Conservation (phyloP, 1,140 invertebrate genomes). For the Neotoxoptera formosana region DNA sequence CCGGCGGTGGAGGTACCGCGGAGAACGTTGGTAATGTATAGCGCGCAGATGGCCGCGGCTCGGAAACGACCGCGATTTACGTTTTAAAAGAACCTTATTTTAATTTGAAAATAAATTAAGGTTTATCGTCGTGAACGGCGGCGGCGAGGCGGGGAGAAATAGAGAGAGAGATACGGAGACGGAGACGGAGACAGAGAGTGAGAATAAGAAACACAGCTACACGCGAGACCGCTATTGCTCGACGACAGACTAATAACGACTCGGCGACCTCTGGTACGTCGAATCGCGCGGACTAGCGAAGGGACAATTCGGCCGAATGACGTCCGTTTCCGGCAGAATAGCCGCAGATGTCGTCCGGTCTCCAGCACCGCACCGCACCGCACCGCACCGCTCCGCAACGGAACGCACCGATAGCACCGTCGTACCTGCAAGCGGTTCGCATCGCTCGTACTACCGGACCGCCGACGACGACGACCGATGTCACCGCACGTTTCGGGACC, state of each 20-base stretch:
- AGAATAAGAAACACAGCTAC: background rate
- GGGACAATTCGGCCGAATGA: background rate
- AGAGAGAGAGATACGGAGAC: background rate
- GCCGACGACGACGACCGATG: background rate
- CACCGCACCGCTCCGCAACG: too few species aligned
- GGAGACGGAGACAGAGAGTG: background rate
- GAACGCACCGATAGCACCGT: too few species aligned
- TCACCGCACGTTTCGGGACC: background rate
- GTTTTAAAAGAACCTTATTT: background rate
- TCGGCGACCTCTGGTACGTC: background rate
- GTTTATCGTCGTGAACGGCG: background rate
- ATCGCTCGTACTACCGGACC: background rate
- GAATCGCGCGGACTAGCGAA: background rate
- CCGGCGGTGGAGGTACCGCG: too few species aligned
- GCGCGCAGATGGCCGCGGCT: background rate
- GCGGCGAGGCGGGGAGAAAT: background rate
- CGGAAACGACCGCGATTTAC: background rate
- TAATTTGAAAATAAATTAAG: slow-evolving; percentile 9
- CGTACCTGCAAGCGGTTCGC: too few species aligned
- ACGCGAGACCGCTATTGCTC: background rate
- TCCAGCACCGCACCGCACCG: background rate
- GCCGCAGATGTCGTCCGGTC: background rate
- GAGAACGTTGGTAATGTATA: background rate
- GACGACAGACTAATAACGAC: background rate
- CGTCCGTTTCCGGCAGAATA: background rate